phyloP scores from a whole-genome alignment of 2,888 invertebrate genomes.

The Chymomyza caudatula region DNA sequence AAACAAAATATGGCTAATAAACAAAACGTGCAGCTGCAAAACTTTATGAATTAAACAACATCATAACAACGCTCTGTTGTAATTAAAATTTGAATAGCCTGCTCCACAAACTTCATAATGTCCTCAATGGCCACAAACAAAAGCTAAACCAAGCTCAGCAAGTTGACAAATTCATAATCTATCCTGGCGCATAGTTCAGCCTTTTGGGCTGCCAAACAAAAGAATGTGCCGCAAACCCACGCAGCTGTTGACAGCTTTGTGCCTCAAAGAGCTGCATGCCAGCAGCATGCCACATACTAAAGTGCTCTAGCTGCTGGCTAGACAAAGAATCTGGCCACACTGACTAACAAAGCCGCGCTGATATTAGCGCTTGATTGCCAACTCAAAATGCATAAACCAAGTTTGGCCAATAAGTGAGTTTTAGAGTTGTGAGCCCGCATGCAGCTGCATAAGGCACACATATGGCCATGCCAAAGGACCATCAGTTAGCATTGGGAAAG shows the following conservation, averaged over 20 bases:
- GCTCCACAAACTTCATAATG: slow-evolving; percentile 63
- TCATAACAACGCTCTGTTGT: slow-evolving; percentile 43
- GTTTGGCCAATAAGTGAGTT: slow-evolving; percentile 19
- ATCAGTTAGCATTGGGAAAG: slow-evolving; percentile 62
- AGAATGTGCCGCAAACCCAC: slow-evolving; percentile 36
- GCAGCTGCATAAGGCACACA: slow-evolving; percentile 19
- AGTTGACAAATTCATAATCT: slow-evolving; percentile 67
- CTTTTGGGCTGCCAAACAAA: slow-evolving; percentile 38
- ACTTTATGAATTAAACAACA: slow-evolving; percentile 55
- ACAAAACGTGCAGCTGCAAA: slow-evolving; percentile 29
- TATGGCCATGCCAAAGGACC: slow-evolving; percentile 26
- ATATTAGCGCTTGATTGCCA: slow-evolving; percentile 70
- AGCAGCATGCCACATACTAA: slow-evolving; percentile 13
- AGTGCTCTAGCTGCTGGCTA: not conserved
- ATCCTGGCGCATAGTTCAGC: slow-evolving; percentile 53
- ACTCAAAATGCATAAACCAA: slow-evolving; percentile 9
- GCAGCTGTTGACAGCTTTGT: slow-evolving; percentile 57
- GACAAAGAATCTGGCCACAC: not conserved
- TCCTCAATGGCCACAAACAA: slow-evolving; percentile 20
- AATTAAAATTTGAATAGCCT: slow-evolving; percentile 61
- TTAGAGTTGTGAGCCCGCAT: slow-evolving; percentile 29
- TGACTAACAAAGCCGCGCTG: slow-evolving; percentile 45
- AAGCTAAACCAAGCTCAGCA: not conserved
- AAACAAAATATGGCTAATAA: slow-evolving; percentile 2
- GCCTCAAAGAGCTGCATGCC: slow-evolving; percentile 16